Percentiles rank a stretch among this genome's conserved stretches.
These are phyloP conservation scores for Hemicentrotus pulcherrimus DNA, from an alignment of 35 echinoderm and acorn worm genomes.

Conservation along the genomic window DNA sequence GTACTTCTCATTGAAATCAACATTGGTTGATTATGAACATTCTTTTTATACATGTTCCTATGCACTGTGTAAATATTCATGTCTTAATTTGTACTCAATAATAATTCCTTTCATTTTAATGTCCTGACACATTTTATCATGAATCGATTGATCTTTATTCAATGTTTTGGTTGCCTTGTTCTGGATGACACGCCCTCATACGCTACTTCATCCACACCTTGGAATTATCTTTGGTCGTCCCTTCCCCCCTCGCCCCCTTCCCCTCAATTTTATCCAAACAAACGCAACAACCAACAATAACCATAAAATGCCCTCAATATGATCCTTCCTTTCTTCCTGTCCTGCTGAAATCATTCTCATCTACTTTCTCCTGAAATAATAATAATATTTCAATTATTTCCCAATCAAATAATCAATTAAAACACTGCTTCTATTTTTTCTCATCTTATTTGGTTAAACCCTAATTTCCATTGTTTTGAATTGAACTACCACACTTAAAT, in stretches of 20 bases:
- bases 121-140: not conserved
- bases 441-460: not conserved
- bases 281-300: not conserved
- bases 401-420: not conserved
- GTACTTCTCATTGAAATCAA: not conserved
- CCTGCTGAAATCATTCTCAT: not conserved
- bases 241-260: not conserved
- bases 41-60: not conserved
- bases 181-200: not conserved
- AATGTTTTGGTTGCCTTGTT: conserved; percentile 10
- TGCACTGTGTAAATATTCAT: not conserved
- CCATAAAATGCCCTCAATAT: not conserved
- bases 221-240: not conserved
- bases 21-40: not conserved
- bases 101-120: not conserved
- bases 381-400: not conserved
- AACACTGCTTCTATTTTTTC: not conserved
- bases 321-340: not conserved
- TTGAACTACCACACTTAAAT: not conserved
- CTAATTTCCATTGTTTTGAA: too few relatives aligned
- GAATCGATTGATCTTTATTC: not conserved
- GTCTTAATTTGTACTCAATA: not conserved
- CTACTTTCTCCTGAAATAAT: not conserved
- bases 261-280: not conserved
- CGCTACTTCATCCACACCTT: not conserved